Conservation (phyloP, 2,888 invertebrate genomes). For the Drosophila mercatorum region DNA sequence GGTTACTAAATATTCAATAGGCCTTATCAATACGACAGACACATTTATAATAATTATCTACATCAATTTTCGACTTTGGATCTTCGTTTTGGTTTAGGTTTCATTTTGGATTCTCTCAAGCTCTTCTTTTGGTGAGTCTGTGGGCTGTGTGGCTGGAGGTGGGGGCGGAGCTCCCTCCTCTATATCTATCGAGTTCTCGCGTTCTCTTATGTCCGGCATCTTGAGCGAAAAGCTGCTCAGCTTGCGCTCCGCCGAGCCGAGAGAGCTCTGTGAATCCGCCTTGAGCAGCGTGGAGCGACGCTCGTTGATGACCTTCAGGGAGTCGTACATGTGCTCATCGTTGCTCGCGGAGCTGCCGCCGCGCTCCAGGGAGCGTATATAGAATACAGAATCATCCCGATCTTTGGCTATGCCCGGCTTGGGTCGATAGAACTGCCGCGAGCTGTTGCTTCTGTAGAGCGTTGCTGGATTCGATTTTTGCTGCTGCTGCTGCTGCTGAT, state of each 20-base stretch:
- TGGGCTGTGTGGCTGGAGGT: neutral
- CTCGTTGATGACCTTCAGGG: constrained; percentile 84
- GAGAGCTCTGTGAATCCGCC: constrained; percentile 82
- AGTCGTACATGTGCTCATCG: constrained; percentile 82
- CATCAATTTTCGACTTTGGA: constrained; percentile 5
- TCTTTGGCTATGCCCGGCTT: constrained; percentile 79
- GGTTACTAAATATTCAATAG: constrained; percentile 30
- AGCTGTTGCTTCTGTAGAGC: constrained; percentile 83
- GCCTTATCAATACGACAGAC: constrained; percentile 25
- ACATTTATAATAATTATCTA: constrained; percentile 32
- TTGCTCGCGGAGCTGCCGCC: constrained; percentile 51
- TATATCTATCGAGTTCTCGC: constrained; percentile 67
- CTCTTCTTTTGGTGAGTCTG: constrained; percentile 11
- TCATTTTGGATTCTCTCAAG: constrained; percentile 3
- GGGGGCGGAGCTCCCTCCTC: constrained; percentile 47
- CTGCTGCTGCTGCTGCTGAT: constrained; percentile 6
- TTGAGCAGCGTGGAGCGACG: constrained; percentile 82
- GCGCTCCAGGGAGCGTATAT: constrained; percentile 69
- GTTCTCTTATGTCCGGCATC: constrained; percentile 73
- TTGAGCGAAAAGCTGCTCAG: constrained; percentile 72
- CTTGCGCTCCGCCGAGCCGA: constrained; percentile 76
- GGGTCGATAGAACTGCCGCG: constrained; percentile 83
- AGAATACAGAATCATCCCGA: constrained; percentile 83
- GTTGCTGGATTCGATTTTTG: constrained; percentile 39
- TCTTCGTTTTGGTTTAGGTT: constrained; percentile 3